Base-by-base conservation (phyloP, 1,140 invertebrate genomes). In the Drosophila bifasciata region DNA sequence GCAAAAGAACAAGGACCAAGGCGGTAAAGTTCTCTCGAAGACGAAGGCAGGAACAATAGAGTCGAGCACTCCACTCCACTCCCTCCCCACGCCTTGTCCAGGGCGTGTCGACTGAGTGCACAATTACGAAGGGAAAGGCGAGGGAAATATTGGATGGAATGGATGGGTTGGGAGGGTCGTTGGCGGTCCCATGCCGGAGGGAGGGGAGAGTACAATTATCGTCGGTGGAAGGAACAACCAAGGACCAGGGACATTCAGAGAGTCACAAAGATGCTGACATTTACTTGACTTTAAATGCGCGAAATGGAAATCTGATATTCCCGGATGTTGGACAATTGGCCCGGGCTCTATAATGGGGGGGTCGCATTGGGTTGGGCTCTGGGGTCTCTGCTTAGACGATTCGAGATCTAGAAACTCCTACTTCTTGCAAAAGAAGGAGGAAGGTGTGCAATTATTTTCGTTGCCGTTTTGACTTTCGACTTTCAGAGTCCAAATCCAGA, bases 281-380 rank as follows among this genome's bases (percentile, higher is more conserved):
- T 81, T 85, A 71, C 73, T 85, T 85, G 77, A 81, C 73, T 81
- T 69, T 52, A 50, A 68, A 76, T 69, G 46, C 71, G 72, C 72
- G 71, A 46, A 74, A 48, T 58, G 70, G 81, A 75, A 85, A 85
- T 81, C 69, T 39, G 78, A 85, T 85, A 86, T 61, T 46, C 57
- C 83, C 81, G 81, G 81, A 85, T 75, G 81, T 85, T 68, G 73
- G 78, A 85, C 81, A 85, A 85, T 85, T 86, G 81, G 81, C 81
- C 81, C 72, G 23, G 64, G 28, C 64, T 68, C 19, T 45, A 23
- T 68, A 69, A 69, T 68, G 61, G 58, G 61, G 58, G 61, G 58
- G 58, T 63, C 61, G 58, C 58, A 19, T 5, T 15, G 39, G 39
- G 15, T 17, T n/a, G 16, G n/a, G 16, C 49, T 19, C 49, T 48